These are phyloP conservation scores for Neuroterus valhalla DNA, from an alignment of 1,140 invertebrate genomes.

Conservation along the genomic window DNA sequence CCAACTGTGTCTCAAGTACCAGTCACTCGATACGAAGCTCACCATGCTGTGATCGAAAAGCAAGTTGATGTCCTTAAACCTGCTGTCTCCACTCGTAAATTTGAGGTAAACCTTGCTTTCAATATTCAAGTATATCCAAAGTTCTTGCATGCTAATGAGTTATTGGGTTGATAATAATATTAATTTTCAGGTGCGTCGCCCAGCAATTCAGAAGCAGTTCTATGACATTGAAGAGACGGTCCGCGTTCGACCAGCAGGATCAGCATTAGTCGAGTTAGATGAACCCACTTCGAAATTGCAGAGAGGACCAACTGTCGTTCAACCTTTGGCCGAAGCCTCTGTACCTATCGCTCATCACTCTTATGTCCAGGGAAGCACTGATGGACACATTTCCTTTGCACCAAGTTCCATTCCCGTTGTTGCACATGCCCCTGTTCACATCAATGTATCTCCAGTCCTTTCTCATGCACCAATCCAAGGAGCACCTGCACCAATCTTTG, in stretches of 20 bases:
- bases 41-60: slow-evolving; percentile 75
- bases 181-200: slow-evolving; percentile 75
- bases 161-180: background rate
- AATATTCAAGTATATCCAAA: background rate
- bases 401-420: slow-evolving; percentile 44
- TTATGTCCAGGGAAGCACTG: slow-evolving; percentile 35
- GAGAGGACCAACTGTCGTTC: slow-evolving; percentile 73
- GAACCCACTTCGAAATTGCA: slow-evolving; percentile 78
- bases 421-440: slow-evolving; percentile 51
- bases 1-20: slow-evolving; percentile 75
- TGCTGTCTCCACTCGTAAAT: slow-evolving; percentile 73
- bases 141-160: background rate
- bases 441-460: slow-evolving; percentile 43
- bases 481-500: slow-evolving; percentile 47
- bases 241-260: slow-evolving; percentile 79
- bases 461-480: slow-evolving; percentile 37
- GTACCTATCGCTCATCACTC: slow-evolving; percentile 46
- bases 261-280: slow-evolving; percentile 78
- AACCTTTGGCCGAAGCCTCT: slow-evolving; percentile 57
- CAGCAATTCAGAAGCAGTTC: slow-evolving; percentile 81
- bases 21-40: slow-evolving; percentile 73
- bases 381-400: slow-evolving; percentile 35
- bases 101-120: slow-evolving; percentile 60
- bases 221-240: slow-evolving; percentile 81
- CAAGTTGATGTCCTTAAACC: slow-evolving; percentile 76